A percentile compares a stretch with the other conserved stretches of the same genome.
These are phyloP conservation scores for Anomalospiza imberbis DNA, from an alignment of 2,797 vertebrate species.

Conservation along the genomic window DNA sequence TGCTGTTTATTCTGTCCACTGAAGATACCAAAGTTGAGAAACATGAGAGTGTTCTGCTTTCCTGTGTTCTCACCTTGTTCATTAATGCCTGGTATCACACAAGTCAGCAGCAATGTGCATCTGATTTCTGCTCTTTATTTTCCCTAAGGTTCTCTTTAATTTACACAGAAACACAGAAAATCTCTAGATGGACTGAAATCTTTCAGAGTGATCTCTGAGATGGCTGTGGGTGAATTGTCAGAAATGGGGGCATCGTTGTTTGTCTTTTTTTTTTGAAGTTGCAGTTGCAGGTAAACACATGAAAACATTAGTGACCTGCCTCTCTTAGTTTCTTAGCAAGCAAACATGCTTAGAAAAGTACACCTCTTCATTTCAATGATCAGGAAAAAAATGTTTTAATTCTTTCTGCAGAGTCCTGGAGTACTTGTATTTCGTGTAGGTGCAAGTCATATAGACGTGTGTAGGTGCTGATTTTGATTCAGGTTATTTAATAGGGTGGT, in stretches of 20 bases:
- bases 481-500: conserved; percentile 20
- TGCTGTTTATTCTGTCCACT: neutral
- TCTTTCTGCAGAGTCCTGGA: neutral
- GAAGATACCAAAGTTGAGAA: neutral
- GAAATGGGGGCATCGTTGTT: neutral
- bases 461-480: conserved; percentile 41
- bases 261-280: neutral
- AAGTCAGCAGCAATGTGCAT: conserved; percentile 16
- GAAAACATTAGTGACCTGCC: neutral
- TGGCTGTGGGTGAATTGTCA: neutral
- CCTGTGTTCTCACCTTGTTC: conserved; percentile 14
- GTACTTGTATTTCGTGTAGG: neutral
- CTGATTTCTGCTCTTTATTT: conserved; percentile 31
- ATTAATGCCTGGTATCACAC: conserved; percentile 4
- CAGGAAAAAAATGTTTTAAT: neutral
- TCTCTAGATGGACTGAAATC: conserved; percentile 7
- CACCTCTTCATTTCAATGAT: neutral
- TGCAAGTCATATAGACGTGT: neutral
- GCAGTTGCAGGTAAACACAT: neutral
- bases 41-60: neutral
- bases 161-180: conserved; percentile 23
- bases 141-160: neutral
- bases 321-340: neutral
- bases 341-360: neutral
- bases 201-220: neutral